These are phyloP conservation scores for Xiphorhynchus elegans DNA, from an alignment of 2,113 vertebrate species.

Conservation along the genomic window DNA sequence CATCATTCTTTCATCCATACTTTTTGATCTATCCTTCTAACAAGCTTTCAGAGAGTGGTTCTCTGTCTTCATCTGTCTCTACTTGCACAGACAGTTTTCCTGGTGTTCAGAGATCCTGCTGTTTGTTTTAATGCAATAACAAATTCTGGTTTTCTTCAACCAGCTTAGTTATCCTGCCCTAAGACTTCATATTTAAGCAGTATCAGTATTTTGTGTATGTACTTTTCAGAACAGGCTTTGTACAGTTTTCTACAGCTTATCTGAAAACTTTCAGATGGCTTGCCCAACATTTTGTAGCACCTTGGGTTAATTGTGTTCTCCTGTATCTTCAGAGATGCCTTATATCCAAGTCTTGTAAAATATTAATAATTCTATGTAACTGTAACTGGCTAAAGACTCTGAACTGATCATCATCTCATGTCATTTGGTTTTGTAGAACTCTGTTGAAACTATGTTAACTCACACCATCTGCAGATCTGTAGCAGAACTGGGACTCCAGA, in stretches of 20 bases:
- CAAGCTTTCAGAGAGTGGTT: background rate
- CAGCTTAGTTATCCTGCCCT: background rate
- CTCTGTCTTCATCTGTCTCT: background rate
- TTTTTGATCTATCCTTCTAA: background rate
- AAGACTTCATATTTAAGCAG: background rate
- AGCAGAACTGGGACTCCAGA: background rate
- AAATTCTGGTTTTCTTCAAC: background rate
- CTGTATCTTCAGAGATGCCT: background rate
- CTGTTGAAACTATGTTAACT: background rate
- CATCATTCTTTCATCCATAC: background rate
- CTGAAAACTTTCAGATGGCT: background rate
- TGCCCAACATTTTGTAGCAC: background rate
- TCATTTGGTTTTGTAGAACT: background rate
- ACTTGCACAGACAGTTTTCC: background rate
- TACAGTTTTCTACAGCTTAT: background rate
- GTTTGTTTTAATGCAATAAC: background rate
- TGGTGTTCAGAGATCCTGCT: background rate
- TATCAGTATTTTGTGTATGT: background rate
- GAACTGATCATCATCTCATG: background rate
- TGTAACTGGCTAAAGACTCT: background rate
- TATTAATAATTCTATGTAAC: background rate
- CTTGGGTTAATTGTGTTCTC: background rate
- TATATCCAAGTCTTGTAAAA: background rate
- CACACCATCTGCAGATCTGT: background rate
- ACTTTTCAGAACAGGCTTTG: background rate